Conservation (phyloP, 1,140 invertebrate species). For the Lepidurus arcticus region DNA sequence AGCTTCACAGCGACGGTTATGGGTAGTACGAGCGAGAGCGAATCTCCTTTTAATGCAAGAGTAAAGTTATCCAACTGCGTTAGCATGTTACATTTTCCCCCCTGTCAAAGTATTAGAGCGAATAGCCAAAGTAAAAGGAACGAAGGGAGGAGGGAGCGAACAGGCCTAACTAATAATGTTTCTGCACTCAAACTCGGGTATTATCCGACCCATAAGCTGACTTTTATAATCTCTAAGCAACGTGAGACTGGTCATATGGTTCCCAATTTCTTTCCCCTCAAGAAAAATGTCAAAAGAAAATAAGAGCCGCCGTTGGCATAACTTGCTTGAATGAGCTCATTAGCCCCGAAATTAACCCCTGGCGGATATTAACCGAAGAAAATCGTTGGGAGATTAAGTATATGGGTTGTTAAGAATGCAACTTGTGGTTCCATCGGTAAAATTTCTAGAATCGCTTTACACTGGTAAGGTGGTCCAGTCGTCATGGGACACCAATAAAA, state of each 20-base stretch:
- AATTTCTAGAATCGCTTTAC: too few species aligned
- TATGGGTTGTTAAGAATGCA: too few species aligned
- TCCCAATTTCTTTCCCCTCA: neutral
- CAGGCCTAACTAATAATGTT: constrained; percentile 19
- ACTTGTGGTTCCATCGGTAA: too few species aligned
- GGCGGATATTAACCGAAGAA: too few species aligned
- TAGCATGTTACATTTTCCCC: neutral
- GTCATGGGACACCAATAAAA: constrained; percentile 15
- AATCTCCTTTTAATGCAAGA: neutral
- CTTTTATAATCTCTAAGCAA: constrained; percentile 2
- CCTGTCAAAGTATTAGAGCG: neutral
- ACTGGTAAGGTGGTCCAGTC: neutral
- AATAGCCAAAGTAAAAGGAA: neutral
- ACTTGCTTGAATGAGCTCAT: too few species aligned
- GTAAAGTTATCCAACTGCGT: neutral
- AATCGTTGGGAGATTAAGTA: too few species aligned
- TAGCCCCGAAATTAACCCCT: too few species aligned
- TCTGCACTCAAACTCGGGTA: neutral
- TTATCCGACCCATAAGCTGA: neutral
- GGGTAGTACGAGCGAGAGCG: neutral
- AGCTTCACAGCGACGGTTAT: neutral
- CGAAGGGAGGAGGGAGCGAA: neutral
- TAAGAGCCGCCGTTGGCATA: too few species aligned
- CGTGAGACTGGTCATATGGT: constrained; percentile 5
- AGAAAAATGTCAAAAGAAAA: too few species aligned